Percentiles rank a stretch among this genome's conserved stretches.
Conservation (phyloP, 2,888 invertebrate species). For the Ernsta delagoae region DNA sequence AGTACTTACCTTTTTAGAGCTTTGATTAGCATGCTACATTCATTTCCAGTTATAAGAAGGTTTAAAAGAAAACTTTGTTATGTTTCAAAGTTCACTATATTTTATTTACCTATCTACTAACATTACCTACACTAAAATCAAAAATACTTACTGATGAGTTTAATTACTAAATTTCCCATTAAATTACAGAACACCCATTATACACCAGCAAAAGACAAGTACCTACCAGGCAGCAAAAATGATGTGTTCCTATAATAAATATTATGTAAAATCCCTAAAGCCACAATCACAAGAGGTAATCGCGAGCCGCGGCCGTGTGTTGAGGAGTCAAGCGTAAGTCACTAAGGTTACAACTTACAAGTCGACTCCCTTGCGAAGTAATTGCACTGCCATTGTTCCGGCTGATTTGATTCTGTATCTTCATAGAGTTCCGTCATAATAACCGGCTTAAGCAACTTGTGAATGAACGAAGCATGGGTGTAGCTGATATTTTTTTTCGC, state of each 20-base stretch:
- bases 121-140: too few relatives aligned
- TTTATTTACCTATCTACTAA: too few relatives aligned
- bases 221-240: too few relatives aligned
- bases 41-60: not conserved
- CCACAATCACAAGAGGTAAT: not conserved
- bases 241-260: too few relatives aligned
- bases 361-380: conserved; percentile 67
- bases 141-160: too few relatives aligned
- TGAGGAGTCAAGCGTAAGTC: conserved; percentile 3
- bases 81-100: too few relatives aligned
- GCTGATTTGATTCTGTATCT: conserved; percentile 83
- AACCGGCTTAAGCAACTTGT: conserved; percentile 62
- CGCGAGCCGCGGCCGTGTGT: conserved; percentile 1
- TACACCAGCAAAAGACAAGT: too few relatives aligned
- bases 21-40: conserved; percentile 22
- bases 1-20: conserved; percentile 10
- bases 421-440: conserved; percentile 75
- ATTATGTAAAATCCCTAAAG: too few relatives aligned
- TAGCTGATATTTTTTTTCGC: conserved; percentile 1
- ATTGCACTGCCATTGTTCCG: conserved; percentile 77
- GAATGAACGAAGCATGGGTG: conserved; percentile 3
- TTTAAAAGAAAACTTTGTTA: too few relatives aligned
- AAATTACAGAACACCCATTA: too few relatives aligned
- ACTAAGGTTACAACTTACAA: conserved; percentile 49
- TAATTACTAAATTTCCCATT: too few relatives aligned